A percentile compares a stretch with the other conserved stretches of the same genome.
These are phyloP conservation scores for Microplitis mediator DNA, from an alignment of 1,140 invertebrate genomes.

Conservation along the genomic window DNA sequence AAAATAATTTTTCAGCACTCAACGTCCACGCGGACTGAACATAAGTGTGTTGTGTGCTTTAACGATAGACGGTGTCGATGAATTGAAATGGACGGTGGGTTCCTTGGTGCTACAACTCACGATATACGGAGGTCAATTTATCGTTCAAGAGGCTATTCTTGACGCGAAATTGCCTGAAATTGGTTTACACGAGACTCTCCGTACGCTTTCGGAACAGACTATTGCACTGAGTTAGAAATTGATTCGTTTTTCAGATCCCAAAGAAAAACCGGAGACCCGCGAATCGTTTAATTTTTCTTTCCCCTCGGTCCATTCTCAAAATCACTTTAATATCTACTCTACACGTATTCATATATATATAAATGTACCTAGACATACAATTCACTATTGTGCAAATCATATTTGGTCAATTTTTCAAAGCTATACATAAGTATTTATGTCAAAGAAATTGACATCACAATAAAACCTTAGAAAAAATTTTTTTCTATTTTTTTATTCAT, in stretches of 20 bases:
- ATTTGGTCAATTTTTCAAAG: too few relatives aligned
- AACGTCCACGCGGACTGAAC: too few relatives aligned
- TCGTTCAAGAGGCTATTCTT: constrained; percentile 61
- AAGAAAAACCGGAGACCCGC: constrained; percentile 33
- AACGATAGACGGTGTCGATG: too few relatives aligned
- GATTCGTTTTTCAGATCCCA: constrained; percentile 41
- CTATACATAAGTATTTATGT: too few relatives aligned
- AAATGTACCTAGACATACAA: neutral
- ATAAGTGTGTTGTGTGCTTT: neutral
- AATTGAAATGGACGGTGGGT: too few relatives aligned
- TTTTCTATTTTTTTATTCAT: too few relatives aligned
- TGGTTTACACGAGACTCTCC: constrained; percentile 56
- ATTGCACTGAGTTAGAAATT: constrained; percentile 47
- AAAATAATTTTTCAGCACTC: too few relatives aligned
- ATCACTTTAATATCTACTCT: too few relatives aligned
- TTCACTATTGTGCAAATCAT: neutral
- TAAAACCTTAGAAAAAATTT: too few relatives aligned
- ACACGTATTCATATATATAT: neutral
- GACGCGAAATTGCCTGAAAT: constrained; percentile 63
- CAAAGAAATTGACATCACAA: too few relatives aligned
- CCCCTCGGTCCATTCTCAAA: neutral
- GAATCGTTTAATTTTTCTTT: constrained; percentile 58
- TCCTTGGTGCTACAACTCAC: too few relatives aligned
- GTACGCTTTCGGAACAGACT: constrained; percentile 2
- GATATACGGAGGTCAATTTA: constrained; percentile 51